Base-by-base conservation (phyloP, 2,797 vertebrate genomes). In the Gobionotothen gibberifrons region DNA sequence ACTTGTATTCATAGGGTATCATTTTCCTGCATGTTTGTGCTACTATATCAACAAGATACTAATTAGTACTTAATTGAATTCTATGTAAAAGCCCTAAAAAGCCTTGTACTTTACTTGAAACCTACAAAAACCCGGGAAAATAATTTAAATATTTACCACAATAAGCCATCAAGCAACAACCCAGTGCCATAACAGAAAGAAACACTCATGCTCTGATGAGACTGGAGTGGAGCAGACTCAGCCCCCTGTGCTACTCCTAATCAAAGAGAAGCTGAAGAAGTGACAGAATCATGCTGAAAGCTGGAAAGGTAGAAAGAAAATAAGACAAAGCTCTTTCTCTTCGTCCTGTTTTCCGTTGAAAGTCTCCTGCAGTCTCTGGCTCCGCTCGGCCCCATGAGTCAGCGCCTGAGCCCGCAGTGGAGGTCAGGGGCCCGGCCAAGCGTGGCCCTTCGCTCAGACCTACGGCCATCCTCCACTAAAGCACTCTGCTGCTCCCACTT, bases 341-440 rank as follows among this genome's bases (percentile, higher is more conserved):
- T 72, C 67, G 68, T 62, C 40, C 49, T 8, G 47, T 29, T 59
- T 19, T 68, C 43, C 74, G 55, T 59, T 71, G 51, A 69, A 53
- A 75, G 53, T 58, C 73, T 72, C 71, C 68, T 72, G 60, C 68
- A 26, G 69, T 71, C 72, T 80, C 59, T 86, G 89, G 76, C 84
- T 87, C 83, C 84, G 74, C 53, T 3, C 46, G 21, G 84, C 76
- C 67, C 66, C 72, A 87, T 89, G 84, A 93, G 76, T 92, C 91
- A 93, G 67, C 29, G 81, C 61, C 87, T 86, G 84, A 72, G 84
- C 84, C 81, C 85, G 71, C 64, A 59, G 72, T 72, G 78, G 83
- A 85, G 83, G 80, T 90, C 84, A 82, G 59, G 52, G 51, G 68
- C 71, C 72, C 54, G 64, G 49, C 64, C 84, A 60, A 82, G 72